Evolutionary conservation across 2,888 invertebrate species (phyloP), one percentile per base, ranked within the genome.

Genomic region (Troides oblongomaculatus): DNA sequence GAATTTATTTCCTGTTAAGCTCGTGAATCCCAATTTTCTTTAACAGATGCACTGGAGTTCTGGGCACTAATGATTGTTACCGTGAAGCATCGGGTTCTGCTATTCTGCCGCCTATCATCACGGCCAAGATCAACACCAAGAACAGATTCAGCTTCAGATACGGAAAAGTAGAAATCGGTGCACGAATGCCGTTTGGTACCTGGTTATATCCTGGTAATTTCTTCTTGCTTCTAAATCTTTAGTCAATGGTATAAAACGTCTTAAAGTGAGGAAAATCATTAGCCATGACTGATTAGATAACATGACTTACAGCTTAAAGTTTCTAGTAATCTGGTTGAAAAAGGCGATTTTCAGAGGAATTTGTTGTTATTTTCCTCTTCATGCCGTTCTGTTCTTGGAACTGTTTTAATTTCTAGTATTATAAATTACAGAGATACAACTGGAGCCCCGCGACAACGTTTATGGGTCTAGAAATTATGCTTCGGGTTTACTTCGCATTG

Each of bases 141-240:
- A 88, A 93, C 57, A 90, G 89, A 17, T 96, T 97, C 79, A 91
- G 91, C 64, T 97, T 97, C 79, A 93, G 93, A 69, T 96, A 95
- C 77, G 97, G 97, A 2, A 93, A 93, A 69, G 83, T 97, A 10
- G 95, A 96, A 81, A 89, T 97, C 59, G 91, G 94, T 0, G 97
- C 97, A 0, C 95, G 94, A 80, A 84, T 97, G 75, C 96, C 97
- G 0, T 88, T 91, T 61, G 97, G 97, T 0, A 95, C 96, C 82
- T 97, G 97, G 97, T 87, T 97, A 23, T 93, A 95, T 78, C 96
- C 97, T 65, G 92, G 97, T 96, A 88, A 89, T 79, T n/a, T 39
- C 10, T 30, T 39, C 10, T 39, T 39, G 39, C 39, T 10, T 39
- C 39, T 39, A 39, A 39, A 39, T 39, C 39, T 39, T 39, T 1